phyloP scores from a whole-genome alignment of 2,888 invertebrate genomes.

The Chymomyza procnemis region DNA sequence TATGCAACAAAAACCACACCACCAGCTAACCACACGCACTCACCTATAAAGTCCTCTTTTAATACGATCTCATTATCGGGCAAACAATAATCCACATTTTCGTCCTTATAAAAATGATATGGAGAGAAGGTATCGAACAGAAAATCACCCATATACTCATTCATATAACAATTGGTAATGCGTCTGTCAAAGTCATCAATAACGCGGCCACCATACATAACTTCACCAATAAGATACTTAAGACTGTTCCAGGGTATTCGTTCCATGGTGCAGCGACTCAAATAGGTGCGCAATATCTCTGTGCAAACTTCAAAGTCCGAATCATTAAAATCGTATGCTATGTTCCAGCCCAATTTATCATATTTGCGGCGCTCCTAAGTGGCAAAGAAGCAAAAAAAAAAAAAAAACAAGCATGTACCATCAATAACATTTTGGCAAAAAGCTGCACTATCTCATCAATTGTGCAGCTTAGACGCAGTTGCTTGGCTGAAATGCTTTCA shows the following conservation, averaged over 20 bases:
- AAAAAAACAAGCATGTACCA: constrained; percentile 30
- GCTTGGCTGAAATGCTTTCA: constrained; percentile 50
- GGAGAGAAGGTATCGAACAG: constrained; percentile 94
- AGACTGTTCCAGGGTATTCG: constrained; percentile 93
- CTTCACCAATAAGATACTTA: constrained; percentile 95
- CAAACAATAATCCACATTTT: constrained; percentile 87
- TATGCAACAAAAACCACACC: constrained; percentile 2
- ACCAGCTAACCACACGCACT: constrained; percentile 32
- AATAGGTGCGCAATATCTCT: constrained; percentile 90
- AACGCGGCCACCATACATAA: constrained; percentile 96
- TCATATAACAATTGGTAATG: constrained; percentile 92
- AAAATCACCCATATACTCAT: constrained; percentile 96
- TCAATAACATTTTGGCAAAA: constrained; percentile 61
- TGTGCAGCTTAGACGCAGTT: constrained; percentile 45
- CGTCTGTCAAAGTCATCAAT: constrained; percentile 95
- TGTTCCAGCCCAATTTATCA: constrained; percentile 97
- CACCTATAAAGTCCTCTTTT: constrained; percentile 86
- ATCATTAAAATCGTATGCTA: constrained; percentile 94
- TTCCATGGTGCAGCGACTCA: constrained; percentile 83
- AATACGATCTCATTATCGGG: constrained; percentile 82
- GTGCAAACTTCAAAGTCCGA: constrained; percentile 94
- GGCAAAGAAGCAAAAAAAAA: constrained; percentile 4
- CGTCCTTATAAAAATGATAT: constrained; percentile 91
- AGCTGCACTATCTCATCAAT: constrained; percentile 45
- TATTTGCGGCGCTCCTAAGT: constrained; percentile 91